Conservation (phyloP, 2,888 invertebrate genomes). For the Drosophila aldrichi region DNA sequence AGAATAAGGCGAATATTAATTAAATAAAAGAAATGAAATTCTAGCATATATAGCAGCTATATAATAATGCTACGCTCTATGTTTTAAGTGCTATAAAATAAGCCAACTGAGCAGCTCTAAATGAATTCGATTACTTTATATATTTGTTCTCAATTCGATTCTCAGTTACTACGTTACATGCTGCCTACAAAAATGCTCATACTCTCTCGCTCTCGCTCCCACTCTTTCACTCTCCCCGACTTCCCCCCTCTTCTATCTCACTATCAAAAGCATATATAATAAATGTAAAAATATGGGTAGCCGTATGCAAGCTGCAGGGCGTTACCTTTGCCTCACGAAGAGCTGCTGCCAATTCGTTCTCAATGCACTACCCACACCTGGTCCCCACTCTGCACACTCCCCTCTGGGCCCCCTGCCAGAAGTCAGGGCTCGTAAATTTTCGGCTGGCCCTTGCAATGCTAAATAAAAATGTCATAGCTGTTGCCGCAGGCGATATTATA, state of each 20-base stretch:
- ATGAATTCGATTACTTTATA: neutral
- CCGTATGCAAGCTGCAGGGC: slow-evolving; percentile 14
- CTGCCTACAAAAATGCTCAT: neutral
- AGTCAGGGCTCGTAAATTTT: slow-evolving; percentile 65
- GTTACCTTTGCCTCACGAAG: slow-evolving; percentile 15
- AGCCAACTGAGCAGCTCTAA: no score
- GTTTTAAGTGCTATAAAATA: no score
- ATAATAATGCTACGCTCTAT: no score
- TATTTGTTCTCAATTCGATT: neutral
- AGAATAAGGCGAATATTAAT: no score
- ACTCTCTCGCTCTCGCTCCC: neutral
- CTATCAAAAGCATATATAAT: neutral
- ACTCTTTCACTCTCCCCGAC: no score
- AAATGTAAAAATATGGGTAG: slow-evolving; percentile 19
- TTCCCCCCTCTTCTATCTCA: neutral
- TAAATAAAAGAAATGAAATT: no score
- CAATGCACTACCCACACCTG: slow-evolving; percentile 6
- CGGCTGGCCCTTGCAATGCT: slow-evolving; percentile 44
- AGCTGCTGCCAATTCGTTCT: slow-evolving; percentile 11
- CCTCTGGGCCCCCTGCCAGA: neutral
- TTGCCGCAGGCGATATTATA: slow-evolving; percentile 60
- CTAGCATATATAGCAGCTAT: no score
- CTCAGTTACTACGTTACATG: neutral
- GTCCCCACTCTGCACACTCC: neutral
- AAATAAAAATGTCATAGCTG: slow-evolving; percentile 69